Evolutionary conservation across 2,113 vertebrate genomes (phyloP).

Genomic region (Echinops telfairi): DNA sequence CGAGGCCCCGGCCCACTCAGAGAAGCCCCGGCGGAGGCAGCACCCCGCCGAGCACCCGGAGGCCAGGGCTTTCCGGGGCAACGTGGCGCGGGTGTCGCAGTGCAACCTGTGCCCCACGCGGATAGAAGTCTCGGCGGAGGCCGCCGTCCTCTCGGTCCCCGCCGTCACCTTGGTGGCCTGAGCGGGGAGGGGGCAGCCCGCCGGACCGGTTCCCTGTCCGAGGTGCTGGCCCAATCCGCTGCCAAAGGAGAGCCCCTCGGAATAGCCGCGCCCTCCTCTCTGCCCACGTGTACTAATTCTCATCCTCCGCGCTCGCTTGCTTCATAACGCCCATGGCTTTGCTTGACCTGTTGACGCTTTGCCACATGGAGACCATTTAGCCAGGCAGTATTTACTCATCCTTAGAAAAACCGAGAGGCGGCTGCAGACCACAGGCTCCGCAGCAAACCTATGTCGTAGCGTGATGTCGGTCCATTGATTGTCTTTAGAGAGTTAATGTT

Average conservation of each 20-base stretch:
- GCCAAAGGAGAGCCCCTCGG: constrained; percentile 84
- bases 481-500: constrained; percentile 83
- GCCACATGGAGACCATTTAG: constrained; percentile 83
- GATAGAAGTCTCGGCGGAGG: constrained; percentile 87
- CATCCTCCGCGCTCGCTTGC: constrained; percentile 83
- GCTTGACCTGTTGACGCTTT: constrained; percentile 83
- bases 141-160: constrained; percentile 87
- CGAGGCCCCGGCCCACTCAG: constrained; percentile 68
- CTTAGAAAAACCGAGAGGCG: constrained; percentile 81
- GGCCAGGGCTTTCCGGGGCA: constrained; percentile 83
- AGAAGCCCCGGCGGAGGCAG: constrained; percentile 86
- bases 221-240: constrained; percentile 85
- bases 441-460: constrained; percentile 82
- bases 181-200: constrained; percentile 71
- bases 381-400: constrained; percentile 84
- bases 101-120: constrained; percentile 88
- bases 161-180: constrained; percentile 90
- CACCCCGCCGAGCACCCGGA: constrained; percentile 66
- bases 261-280: constrained; percentile 82
- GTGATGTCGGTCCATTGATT: constrained; percentile 79
- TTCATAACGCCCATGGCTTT: constrained; percentile 84
- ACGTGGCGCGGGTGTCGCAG: constrained; percentile 78
- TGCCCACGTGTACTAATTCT: constrained; percentile 83
- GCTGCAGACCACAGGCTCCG: constrained; percentile 74
- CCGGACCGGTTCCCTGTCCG: constrained; percentile 79